Percentiles rank a stretch among this genome's conserved stretches.
Evolutionary conservation across 92 coral and sea anemone genomes (phyloP).

Genomic region (Epizoanthus rinbou): DNA sequence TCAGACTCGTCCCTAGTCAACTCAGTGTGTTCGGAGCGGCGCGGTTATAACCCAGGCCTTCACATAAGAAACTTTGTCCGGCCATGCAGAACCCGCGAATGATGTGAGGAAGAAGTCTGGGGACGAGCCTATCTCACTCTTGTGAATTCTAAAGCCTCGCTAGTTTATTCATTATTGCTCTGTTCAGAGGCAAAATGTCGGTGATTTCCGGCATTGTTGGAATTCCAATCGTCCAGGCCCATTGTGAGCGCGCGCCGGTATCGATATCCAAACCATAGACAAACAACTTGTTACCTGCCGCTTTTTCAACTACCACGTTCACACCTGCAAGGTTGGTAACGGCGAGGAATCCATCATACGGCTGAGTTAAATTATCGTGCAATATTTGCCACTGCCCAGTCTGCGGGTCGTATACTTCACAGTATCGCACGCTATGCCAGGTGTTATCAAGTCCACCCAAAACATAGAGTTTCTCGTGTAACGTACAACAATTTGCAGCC

Average conservation of each 20-base stretch:
- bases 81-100: no score
- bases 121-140: neutral
- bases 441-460: conserved; percentile 5
- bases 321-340: conserved; percentile 7
- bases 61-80: no score
- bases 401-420: conserved; percentile 9
- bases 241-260: conserved; percentile 12
- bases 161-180: conserved; percentile 15
- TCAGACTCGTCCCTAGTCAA: no score
- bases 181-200: conserved; percentile 15
- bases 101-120: no score
- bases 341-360: conserved; percentile 19
- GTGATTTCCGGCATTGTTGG: conserved; percentile 27
- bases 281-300: conserved; percentile 3
- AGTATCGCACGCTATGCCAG: conserved; percentile 24
- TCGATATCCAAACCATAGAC: conserved; percentile 27
- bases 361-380: conserved; percentile 5
- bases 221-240: conserved; percentile 15
- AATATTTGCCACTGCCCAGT: conserved; percentile 12
- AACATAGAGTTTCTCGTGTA: conserved; percentile 10
- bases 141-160: neutral
- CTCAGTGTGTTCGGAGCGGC: no score
- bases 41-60: no score
- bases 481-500: conserved; percentile 12
- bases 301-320: neutral